These are phyloP conservation scores for Operophtera brumata DNA, from an alignment of 2,888 invertebrate species.

Conservation along the genomic window DNA sequence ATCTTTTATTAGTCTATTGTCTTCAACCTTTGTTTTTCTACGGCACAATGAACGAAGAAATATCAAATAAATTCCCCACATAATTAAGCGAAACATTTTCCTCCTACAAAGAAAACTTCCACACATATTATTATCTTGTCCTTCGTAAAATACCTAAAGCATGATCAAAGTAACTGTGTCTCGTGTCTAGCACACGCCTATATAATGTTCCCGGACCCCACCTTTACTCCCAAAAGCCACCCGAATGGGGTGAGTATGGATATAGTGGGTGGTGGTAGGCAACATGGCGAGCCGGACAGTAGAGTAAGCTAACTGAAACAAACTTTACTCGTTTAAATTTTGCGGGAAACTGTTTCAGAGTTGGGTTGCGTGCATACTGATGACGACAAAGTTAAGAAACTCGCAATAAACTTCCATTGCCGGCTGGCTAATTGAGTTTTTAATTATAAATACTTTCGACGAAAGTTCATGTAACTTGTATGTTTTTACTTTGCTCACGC, in stretches of 20 bases:
- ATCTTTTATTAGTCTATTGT: conserved; percentile 13
- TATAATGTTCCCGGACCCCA: conserved; percentile 44
- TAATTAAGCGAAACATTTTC: conserved; percentile 17
- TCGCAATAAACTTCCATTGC: conserved; percentile 57
- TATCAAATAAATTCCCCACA: conserved; percentile 13
- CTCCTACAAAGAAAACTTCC: conserved; percentile 33
- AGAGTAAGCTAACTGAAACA: conserved; percentile 70
- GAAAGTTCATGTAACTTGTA: conserved; percentile 17
- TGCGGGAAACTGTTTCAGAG: conserved; percentile 64
- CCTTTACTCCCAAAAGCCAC: conserved; percentile 23
- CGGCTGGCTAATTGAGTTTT: conserved; percentile 59
- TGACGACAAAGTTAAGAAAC: conserved; percentile 61
- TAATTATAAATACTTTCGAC: conserved; percentile 43
- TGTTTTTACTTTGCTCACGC: conserved; percentile 20
- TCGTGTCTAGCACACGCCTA: conserved; percentile 59
- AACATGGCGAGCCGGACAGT: conserved; percentile 55
- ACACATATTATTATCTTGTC: conserved; percentile 37
- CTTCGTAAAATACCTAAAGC: conserved; percentile 49
- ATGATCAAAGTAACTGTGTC: conserved; percentile 57
- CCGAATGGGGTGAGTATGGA: conserved; percentile 15
- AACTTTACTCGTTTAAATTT: conserved; percentile 81
- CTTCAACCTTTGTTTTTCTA: conserved; percentile 14
- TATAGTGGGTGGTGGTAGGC: conserved; percentile 19
- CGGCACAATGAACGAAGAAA: background rate
- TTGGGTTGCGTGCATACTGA: conserved; percentile 65